Conservation (phyloP, 2,888 invertebrate genomes). For the Octonoba sinensis region DNA sequence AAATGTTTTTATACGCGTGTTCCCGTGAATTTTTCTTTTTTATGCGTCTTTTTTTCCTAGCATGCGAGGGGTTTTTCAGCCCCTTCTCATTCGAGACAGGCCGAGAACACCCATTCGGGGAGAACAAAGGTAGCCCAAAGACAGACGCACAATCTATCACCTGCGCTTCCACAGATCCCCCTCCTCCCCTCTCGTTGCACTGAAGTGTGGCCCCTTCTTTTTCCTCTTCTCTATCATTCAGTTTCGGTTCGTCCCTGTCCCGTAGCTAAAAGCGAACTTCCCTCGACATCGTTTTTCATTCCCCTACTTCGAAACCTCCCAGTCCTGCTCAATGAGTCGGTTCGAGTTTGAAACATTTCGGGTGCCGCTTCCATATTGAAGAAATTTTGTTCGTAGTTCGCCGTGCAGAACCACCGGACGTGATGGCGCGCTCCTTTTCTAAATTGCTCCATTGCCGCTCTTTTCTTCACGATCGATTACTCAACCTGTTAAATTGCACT, state of each 20-base stretch:
- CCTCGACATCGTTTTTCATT: slow-evolving; percentile 8
- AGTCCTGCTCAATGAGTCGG: slow-evolving; percentile 1
- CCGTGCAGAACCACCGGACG: too few relatives aligned
- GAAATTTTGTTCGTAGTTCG: too few relatives aligned
- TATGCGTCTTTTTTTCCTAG: background rate
- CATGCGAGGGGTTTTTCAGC: background rate
- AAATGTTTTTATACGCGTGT: background rate
- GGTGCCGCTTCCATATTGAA: slow-evolving; percentile 30
- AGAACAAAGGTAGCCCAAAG: slow-evolving; percentile 61
- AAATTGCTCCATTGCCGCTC: too few relatives aligned
- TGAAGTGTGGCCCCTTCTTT: slow-evolving; percentile 10
- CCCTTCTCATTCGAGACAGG: slow-evolving; percentile 32
- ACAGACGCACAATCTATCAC: slow-evolving; percentile 64
- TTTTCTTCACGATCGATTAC: too few relatives aligned
- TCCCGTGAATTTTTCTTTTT: slow-evolving; percentile 8
- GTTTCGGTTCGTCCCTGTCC: slow-evolving; percentile 35
- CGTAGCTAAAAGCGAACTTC: slow-evolving; percentile 16
- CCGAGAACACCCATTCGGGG: slow-evolving; percentile 61
- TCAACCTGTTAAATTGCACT: too few relatives aligned
- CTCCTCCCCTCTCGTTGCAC: slow-evolving; percentile 2
- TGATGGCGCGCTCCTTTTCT: too few relatives aligned
- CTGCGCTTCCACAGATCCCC: slow-evolving; percentile 61
- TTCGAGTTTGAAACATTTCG: background rate
- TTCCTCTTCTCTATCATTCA: slow-evolving; percentile 25
- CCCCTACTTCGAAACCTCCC: slow-evolving; percentile 22